Conservation (phyloP, 2,113 vertebrate genomes). For the Alaudala cheleensis region DNA sequence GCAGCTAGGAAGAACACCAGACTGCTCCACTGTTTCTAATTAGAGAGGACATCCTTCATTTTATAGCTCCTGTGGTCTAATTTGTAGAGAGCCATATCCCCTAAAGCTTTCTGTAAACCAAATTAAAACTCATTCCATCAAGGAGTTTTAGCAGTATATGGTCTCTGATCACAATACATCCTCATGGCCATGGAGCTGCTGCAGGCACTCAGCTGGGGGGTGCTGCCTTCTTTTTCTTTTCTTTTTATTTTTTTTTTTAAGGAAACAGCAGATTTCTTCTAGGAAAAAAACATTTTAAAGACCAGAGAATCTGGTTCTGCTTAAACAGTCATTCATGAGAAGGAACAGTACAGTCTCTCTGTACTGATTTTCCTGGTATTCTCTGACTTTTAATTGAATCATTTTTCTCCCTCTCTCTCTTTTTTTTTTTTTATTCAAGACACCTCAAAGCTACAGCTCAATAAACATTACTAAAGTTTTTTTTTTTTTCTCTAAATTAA, state of each 20-base stretch:
- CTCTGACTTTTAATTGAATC: constrained; percentile 12
- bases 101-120: constrained; percentile 67
- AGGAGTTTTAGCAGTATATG: constrained; percentile 39
- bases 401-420: background rate
- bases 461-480: background rate
- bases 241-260: background rate
- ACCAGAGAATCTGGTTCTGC: constrained; percentile 16
- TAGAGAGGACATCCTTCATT: constrained; percentile 67
- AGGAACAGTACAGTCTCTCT: background rate
- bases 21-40: constrained; percentile 60
- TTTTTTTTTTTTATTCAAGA: background rate
- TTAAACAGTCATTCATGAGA: constrained; percentile 25
- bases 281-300: constrained; percentile 25
- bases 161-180: constrained; percentile 33
- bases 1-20: constrained; percentile 42
- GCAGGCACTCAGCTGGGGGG: background rate
- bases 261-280: constrained; percentile 17
- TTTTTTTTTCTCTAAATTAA: background rate
- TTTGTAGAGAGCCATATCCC: constrained; percentile 58
- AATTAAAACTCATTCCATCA: constrained; percentile 69
- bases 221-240: background rate
- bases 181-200: constrained; percentile 2
- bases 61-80: constrained; percentile 66
- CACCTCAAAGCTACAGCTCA: constrained; percentile 3
- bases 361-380: background rate